A percentile compares a stretch with the other conserved stretches of the same genome.
phyloP scores from a whole-genome alignment of 1,140 invertebrate genomes.

The Macrotrachela quadricornifera region DNA sequence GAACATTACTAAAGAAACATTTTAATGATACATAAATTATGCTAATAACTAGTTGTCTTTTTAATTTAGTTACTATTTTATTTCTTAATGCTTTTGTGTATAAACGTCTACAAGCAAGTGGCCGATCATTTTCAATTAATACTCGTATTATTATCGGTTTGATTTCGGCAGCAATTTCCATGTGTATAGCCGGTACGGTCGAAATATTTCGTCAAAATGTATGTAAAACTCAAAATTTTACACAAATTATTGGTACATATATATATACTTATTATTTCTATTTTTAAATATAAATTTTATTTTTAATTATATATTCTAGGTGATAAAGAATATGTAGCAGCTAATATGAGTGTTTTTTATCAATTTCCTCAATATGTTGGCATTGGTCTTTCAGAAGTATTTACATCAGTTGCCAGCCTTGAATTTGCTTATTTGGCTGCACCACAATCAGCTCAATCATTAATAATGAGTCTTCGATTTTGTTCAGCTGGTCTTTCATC shows the following conservation, averaged over 20 bases:
- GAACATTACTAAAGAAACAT: too few relatives aligned
- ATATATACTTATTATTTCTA: too few relatives aligned
- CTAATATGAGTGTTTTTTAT: conserved; percentile 25
- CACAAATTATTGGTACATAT: conserved; percentile 18
- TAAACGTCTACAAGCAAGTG: too few relatives aligned
- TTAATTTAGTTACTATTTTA: too few relatives aligned
- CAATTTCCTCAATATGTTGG: conserved; percentile 29
- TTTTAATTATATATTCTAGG: too few relatives aligned
- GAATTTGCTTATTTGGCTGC: conserved; percentile 35
- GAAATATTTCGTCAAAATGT: neutral
- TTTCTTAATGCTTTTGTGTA: too few relatives aligned
- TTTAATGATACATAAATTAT: too few relatives aligned
- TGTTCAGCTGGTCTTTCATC: too few relatives aligned
- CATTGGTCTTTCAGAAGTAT: conserved; percentile 26
- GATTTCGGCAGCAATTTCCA: conserved; percentile 2
- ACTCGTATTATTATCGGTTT: conserved; percentile 2
- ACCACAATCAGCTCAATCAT: conserved; percentile 33
- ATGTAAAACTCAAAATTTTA: neutral
- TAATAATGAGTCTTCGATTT: conserved; percentile 30
- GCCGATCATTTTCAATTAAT: too few relatives aligned
- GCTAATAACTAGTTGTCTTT: too few relatives aligned
- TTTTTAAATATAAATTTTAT: too few relatives aligned
- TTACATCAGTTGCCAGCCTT: conserved; percentile 24
- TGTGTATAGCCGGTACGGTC: neutral
- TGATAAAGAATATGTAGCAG: conserved; percentile 20